These are phyloP conservation scores for Gobio occitaniae DNA, from an alignment of 2,797 vertebrate genomes.

Conservation along the genomic window DNA sequence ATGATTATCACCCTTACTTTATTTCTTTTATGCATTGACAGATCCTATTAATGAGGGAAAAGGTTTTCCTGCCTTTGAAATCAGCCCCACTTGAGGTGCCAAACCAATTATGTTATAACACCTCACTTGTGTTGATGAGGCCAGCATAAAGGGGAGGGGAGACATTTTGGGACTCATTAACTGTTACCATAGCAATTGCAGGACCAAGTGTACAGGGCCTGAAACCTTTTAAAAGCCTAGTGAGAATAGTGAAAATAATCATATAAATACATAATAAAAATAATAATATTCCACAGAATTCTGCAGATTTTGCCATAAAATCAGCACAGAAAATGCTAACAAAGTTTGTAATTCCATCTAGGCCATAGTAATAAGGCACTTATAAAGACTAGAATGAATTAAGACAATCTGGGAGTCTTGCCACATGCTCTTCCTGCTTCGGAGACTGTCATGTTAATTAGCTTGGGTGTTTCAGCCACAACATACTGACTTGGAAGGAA, in stretches of 20 bases:
- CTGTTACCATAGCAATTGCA: slow-evolving; percentile 57
- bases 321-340: background rate
- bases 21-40: slow-evolving; percentile 39
- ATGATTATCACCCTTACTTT: slow-evolving; percentile 22
- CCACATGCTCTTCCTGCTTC: slow-evolving; percentile 9
- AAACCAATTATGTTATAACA: slow-evolving; percentile 74
- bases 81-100: slow-evolving; percentile 60
- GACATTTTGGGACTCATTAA: slow-evolving; percentile 37
- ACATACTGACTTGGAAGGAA: slow-evolving; percentile 23
- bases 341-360: background rate
- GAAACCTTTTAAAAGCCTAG: slow-evolving; percentile 1
- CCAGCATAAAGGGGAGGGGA: slow-evolving; percentile 13
- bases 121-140: slow-evolving; percentile 55
- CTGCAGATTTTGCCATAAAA: background rate
- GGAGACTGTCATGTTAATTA: slow-evolving; percentile 13
- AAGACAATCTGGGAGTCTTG: slow-evolving; percentile 13
- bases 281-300: background rate
- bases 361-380: background rate
- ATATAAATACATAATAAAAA: background rate
- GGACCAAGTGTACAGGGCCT: background rate
- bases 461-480: background rate
- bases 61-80: slow-evolving; percentile 33
- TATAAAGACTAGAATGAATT: background rate
- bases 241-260: background rate
- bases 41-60: slow-evolving; percentile 55